Evolutionary conservation across 2,113 vertebrate species (phyloP), one percentile per base, ranked within the genome.

Genomic region (Merops nubicus): DNA sequence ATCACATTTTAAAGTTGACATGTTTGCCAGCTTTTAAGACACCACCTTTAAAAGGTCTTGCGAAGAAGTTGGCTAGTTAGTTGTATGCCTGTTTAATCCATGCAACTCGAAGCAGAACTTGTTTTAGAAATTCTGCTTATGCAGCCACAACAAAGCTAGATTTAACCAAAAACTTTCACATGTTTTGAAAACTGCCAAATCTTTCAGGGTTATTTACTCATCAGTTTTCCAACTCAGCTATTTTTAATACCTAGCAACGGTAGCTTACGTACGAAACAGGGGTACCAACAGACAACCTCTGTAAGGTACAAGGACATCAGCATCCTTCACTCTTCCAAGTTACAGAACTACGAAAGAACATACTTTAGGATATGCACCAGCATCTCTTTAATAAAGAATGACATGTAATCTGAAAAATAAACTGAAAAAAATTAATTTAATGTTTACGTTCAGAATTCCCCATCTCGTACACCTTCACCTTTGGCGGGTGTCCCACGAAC

Each of bases 371-470:
- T 98, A 98, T 98, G 97, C 97, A 98, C 98, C 98, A 97, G 98
- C 98, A 98, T 98, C 98, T 97, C 97, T 98, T 97, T 97, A 98
- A 98, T 96, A 98, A 98, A 98, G 98, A 98, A 98, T 97, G 98
- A 97, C 98, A 98, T 98, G 98, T 98, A 97, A 98, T 98, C 98
- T 98, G 98, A 98, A 98, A 98, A 98, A 98, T 98, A 98, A 98
- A 98, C 98, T 98, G 98, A 98, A 98, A 98, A 97, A 96, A 97
- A 98, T 98, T 98, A 98, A 98, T 98, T 98, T 98, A 97, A 98
- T 96, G 98, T 97, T 98, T 96, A 97, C 7, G 97, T 97, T 98
- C 97, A 98, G 93, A 98, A 96, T 97, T 93, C 96, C 98, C 97
- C 97, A 95, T 76, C 94, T 97, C 54, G 22, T 95, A 97, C 96